These are phyloP conservation scores for Barbus barbus DNA, from an alignment of 2,113 vertebrate genomes.

Conservation along the genomic window DNA sequence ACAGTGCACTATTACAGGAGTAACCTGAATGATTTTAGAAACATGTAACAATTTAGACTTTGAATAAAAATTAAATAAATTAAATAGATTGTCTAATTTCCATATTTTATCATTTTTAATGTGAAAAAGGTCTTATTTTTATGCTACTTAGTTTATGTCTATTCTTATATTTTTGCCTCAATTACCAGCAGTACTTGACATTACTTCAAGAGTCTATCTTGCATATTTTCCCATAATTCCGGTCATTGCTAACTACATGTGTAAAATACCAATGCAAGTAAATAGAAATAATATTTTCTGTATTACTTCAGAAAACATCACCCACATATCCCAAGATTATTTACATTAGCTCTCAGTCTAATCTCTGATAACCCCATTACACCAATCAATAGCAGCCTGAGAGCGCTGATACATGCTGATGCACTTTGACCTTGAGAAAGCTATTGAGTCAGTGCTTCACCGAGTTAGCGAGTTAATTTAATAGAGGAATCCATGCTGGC, in stretches of 20 bases:
- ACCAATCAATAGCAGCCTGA: background rate
- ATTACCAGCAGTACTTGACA: too few species aligned
- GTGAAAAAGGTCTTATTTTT: background rate
- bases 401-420: background rate
- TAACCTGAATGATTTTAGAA: too few species aligned
- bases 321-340: slow-evolving; percentile 7
- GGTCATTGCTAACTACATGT: too few species aligned
- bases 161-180: too few species aligned
- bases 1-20: background rate
- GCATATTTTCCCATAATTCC: background rate
- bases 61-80: too few species aligned
- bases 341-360: slow-evolving; percentile 5
- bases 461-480: background rate
- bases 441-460: background rate
- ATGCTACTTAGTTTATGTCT: too few species aligned
- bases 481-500: background rate
- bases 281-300: background rate
- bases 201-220: too few species aligned
- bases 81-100: background rate
- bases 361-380: background rate
- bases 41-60: too few species aligned
- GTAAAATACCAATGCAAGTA: too few species aligned
- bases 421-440: slow-evolving; percentile 12
- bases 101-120: background rate
- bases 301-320: background rate